Base-by-base conservation (phyloP, 2,797 vertebrate genomes). In the Microchirus variegatus region DNA sequence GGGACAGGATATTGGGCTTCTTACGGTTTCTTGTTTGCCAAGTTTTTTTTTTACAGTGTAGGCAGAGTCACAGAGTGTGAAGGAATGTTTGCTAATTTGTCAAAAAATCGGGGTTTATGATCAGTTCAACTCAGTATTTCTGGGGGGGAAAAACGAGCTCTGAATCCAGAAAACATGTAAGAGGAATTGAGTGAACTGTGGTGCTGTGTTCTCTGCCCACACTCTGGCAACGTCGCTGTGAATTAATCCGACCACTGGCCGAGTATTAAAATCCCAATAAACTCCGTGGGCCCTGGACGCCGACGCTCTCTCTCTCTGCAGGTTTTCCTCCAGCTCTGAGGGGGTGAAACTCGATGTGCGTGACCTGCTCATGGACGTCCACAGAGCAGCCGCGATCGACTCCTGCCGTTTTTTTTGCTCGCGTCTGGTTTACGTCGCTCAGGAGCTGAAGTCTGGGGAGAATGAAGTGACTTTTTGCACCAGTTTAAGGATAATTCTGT, bases 301-400 rank as follows among this genome's bases (percentile, higher is more conserved):
- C 55, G 14, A 11, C 62, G 14, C 44, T 58, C 46, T 56, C 57
- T 54, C 55, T 22, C 53, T 77, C 59, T 14, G 14, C 59, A 67
- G 64, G 44, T 4, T 36, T n/a, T n/a, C n/a, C n/a, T 81, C 22
- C 36, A 53, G 0, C 53, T 53, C 53, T 41, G 16, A 18, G 46
- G 31, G 50, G 53, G 10, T 22, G 46, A n/a, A 51, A 60, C 68
- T 12, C 79, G 60, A 76, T 64, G 70, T 53, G 53, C 70, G 3
- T 72, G 64, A 76, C 68, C 75, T 57, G 63, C 53, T 16, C 3
- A 50, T 70, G 63, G 4, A 37, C 46, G 48, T 65, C 61, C 10
- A 31, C 49, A 35, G 61, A 50, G 19, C 15, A 37, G 41, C 3
- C 40, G 42, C 72, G 67, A 85, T 59, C 65, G 83, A 75, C 71